These are phyloP conservation scores for Meteorus sp. DNA, from an alignment of 1,140 invertebrate species.

Conservation along the genomic window DNA sequence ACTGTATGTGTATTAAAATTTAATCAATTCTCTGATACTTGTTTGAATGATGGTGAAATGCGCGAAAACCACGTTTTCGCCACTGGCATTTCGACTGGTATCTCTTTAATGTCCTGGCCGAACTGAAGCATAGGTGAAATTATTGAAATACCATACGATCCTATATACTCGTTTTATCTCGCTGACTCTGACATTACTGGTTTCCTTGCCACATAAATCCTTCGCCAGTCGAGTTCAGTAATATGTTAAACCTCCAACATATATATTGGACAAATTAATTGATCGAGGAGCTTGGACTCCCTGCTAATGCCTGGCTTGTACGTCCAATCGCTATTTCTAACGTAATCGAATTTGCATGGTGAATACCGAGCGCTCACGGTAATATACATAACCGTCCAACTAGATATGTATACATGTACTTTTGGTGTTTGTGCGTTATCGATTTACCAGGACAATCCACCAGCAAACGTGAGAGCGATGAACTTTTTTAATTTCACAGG, in stretches of 20 bases:
- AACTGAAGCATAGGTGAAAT: constrained; percentile 17
- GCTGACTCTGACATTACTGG: neutral
- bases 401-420: neutral
- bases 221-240: constrained; percentile 21
- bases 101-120: constrained; percentile 15
- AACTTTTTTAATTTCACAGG: constrained; percentile 5
- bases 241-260: constrained; percentile 27
- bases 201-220: constrained; percentile 24
- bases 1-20: too few species aligned
- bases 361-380: constrained; percentile 3
- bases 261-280: constrained; percentile 35
- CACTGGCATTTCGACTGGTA: constrained; percentile 10
- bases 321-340: constrained; percentile 39
- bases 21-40: too few species aligned
- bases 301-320: constrained; percentile 31
- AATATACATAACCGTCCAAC: neutral
- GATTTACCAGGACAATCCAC: constrained; percentile 9
- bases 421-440: neutral
- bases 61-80: constrained; percentile 14
- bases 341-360: constrained; percentile 41
- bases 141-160: constrained; percentile 15
- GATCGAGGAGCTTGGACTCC: constrained; percentile 27
- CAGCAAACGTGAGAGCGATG: neutral
- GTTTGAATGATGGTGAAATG: constrained; percentile 6
- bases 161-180: neutral